Percentiles rank a stretch among this genome's conserved stretches.
These are phyloP conservation scores for Apostichopus leukothele DNA, from an alignment of 53 echinoderm and acorn worm species.

Conservation along the genomic window DNA sequence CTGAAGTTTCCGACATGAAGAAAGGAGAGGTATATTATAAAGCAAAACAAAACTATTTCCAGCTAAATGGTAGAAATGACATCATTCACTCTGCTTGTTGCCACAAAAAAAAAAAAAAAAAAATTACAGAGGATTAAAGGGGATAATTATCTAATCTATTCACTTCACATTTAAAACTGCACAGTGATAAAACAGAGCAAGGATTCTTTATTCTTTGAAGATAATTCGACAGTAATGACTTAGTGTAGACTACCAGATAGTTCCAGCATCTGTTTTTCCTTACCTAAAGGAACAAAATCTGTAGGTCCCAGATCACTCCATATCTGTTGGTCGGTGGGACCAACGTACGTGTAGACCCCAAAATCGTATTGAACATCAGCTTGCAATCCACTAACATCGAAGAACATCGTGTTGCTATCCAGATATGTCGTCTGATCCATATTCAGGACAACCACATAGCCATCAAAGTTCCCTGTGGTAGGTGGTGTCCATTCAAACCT, in stretches of 20 bases:
- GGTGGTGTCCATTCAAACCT: slow-evolving; percentile 21
- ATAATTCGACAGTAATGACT: no score
- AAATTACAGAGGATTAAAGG: no score
- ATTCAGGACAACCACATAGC: slow-evolving; percentile 6
- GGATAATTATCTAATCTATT: no score
- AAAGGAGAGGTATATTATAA: no score
- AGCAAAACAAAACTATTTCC: no score
- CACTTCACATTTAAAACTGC: no score
- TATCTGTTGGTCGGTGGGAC: neutral
- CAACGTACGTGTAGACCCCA: slow-evolving; percentile 2
- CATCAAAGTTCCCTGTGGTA: neutral
- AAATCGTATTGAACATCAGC: neutral
- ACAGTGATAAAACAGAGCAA: no score
- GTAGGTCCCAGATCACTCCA: slow-evolving; percentile 13
- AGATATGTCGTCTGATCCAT: neutral
- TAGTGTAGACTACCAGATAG: neutral
- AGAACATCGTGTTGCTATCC: neutral
- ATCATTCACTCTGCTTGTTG: no score
- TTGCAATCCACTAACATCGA: neutral
- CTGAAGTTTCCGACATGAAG: no score
- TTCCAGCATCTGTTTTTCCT: neutral
- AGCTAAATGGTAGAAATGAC: no score
- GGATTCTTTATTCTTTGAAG: no score
- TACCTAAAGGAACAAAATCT: slow-evolving; percentile 13
- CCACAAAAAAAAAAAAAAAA: no score